A percentile compares a stretch with the other conserved stretches of the same genome.
phyloP scores from a whole-genome alignment of 1,140 invertebrate genomes.

The Lasioglossum baleicum region DNA sequence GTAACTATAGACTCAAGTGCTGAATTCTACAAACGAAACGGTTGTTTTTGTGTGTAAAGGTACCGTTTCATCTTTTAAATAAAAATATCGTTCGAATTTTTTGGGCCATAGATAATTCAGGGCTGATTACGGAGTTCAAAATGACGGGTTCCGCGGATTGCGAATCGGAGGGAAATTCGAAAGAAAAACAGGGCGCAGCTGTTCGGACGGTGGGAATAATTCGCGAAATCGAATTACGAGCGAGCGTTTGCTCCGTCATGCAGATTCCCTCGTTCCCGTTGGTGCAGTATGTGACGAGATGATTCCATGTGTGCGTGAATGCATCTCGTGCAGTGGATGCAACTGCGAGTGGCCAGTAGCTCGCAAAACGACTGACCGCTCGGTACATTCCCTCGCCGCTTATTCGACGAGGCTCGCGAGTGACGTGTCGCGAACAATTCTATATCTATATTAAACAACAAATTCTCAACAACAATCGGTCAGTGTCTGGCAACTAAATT shows the following conservation, averaged over 20 bases:
- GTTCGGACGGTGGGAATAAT: conserved; percentile 9
- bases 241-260: conserved; percentile 49
- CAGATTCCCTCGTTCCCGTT: conserved; percentile 71
- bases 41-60: no score
- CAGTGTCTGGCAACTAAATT: no score
- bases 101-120: no score
- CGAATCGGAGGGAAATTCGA: background rate
- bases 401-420: conserved; percentile 40
- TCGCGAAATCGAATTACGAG: conserved; percentile 46
- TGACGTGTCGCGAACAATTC: background rate
- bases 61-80: no score
- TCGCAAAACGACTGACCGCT: conserved; percentile 75
- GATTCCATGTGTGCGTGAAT: conserved; percentile 73
- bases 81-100: no score
- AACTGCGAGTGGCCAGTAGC: conserved; percentile 76
- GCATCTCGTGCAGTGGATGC: conserved; percentile 77
- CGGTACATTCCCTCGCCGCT: conserved; percentile 61
- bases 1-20: no score
- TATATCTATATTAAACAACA: background rate
- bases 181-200: background rate
- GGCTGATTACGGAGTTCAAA: background rate
- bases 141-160: background rate
- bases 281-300: conserved; percentile 67
- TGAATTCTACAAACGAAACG: no score
- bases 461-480: background rate